These are phyloP conservation scores for Lepetodrilus schrolli DNA, from an alignment of 2,888 invertebrate genomes.

Conservation along the genomic window DNA sequence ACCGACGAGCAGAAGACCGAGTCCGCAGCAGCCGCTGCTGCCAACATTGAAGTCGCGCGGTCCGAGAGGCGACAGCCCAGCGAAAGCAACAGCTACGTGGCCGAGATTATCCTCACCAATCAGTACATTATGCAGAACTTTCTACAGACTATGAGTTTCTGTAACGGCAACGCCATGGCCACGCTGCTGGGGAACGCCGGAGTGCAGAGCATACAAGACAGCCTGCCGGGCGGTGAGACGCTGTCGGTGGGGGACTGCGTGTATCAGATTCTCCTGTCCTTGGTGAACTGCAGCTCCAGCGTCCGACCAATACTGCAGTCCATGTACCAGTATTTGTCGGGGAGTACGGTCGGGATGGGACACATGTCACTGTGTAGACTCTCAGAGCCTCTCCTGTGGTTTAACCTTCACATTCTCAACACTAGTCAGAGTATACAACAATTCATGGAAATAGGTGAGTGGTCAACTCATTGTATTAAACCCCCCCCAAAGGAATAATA, in stretches of 20 bases:
- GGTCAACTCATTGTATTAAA: too few relatives aligned
- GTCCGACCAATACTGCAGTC: conserved; percentile 86
- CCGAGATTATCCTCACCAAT: conserved; percentile 71
- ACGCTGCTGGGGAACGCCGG: conserved; percentile 79
- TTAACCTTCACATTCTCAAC: conserved; percentile 86
- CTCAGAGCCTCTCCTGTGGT: conserved; percentile 90
- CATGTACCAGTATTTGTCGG: conserved; percentile 82
- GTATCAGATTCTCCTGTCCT: conserved; percentile 86
- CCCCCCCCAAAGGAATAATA: too few relatives aligned
- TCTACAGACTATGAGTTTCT: conserved; percentile 86
- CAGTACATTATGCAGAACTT: conserved; percentile 87
- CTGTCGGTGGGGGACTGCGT: conserved; percentile 89
- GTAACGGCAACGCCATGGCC: conserved; percentile 83
- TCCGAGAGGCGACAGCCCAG: conserved; percentile 14
- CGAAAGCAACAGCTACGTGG: conserved; percentile 48
- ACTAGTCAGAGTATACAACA: conserved; percentile 84
- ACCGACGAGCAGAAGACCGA: conserved; percentile 83
- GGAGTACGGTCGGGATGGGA: conserved; percentile 37
- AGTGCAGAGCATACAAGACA: conserved; percentile 63
- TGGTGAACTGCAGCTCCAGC: conserved; percentile 85
- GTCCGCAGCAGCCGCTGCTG: conserved; percentile 43
- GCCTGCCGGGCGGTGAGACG: conserved; percentile 77
- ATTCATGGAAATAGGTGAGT: conserved; percentile 82
- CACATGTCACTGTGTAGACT: conserved; percentile 78
- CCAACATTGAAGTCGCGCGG: neutral